phyloP scores from a whole-genome alignment of 2,113 vertebrate species.

The Corythoichthys intestinalis region DNA sequence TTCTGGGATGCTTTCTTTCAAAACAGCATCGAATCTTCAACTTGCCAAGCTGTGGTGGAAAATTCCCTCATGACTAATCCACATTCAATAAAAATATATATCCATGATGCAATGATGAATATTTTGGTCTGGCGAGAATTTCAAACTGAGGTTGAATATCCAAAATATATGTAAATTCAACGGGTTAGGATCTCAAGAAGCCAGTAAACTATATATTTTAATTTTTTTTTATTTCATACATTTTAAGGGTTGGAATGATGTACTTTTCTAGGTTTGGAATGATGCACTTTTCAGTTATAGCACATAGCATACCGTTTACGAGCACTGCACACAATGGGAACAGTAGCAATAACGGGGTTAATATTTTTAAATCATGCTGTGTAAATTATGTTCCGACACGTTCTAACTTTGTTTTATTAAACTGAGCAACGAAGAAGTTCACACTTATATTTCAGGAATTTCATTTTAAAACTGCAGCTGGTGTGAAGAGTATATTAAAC shows the following conservation, averaged over 20 bases:
- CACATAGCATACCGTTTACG: background rate
- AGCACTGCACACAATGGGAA: background rate
- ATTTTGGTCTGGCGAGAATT: too few relatives aligned
- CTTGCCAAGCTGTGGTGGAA: too few relatives aligned
- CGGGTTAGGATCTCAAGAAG: background rate
- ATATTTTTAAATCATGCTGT: background rate
- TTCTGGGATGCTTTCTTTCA: too few relatives aligned
- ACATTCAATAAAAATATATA: too few relatives aligned
- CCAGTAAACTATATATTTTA: too few relatives aligned
- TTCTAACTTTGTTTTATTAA: background rate
- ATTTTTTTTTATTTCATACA: too few relatives aligned
- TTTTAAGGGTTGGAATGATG: too few relatives aligned
- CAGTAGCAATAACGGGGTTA: background rate
- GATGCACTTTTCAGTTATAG: background rate
- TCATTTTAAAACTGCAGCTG: conserved; percentile 25
- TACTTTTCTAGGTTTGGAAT: background rate
- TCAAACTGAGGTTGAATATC: background rate
- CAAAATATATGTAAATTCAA: background rate
- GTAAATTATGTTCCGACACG: background rate
- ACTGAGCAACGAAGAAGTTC: conserved; percentile 8
- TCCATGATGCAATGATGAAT: too few relatives aligned
- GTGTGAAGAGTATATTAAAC: too few relatives aligned
- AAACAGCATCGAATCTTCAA: too few relatives aligned
- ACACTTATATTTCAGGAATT: conserved; percentile 11
- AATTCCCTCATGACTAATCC: too few relatives aligned